These are phyloP conservation scores for Donacobius atricapilla DNA, from an alignment of 2,113 vertebrate genomes.

Conservation along the genomic window DNA sequence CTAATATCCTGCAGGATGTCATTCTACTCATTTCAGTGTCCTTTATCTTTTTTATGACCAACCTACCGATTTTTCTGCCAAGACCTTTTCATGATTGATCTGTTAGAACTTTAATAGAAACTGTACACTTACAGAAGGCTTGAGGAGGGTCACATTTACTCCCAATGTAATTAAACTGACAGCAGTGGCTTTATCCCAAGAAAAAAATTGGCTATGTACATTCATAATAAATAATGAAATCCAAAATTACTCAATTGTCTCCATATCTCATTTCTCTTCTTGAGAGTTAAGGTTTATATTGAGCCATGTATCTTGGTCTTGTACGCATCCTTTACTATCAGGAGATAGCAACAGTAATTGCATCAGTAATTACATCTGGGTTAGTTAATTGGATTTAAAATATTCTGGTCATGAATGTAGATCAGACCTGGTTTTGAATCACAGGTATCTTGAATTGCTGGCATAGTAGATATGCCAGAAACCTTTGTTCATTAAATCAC, in stretches of 20 bases:
- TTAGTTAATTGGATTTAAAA: slow-evolving; percentile 23
- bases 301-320: neutral
- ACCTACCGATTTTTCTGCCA: slow-evolving; percentile 43
- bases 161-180: slow-evolving; percentile 27
- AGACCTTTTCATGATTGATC: slow-evolving; percentile 52
- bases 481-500: slow-evolving; percentile 12
- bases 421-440: neutral
- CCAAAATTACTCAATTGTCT: neutral
- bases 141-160: neutral
- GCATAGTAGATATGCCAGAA: neutral
- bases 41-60: slow-evolving; percentile 57
- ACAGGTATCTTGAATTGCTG: neutral
- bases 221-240: slow-evolving; percentile 2
- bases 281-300: neutral
- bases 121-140: slow-evolving; percentile 5
- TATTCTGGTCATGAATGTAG: neutral
- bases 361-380: neutral
- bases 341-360: neutral
- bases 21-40: slow-evolving; percentile 15
- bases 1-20: neutral
- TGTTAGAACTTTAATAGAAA: slow-evolving; percentile 49
- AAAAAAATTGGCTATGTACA: neutral
- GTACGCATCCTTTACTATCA: neutral
- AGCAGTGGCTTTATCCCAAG: neutral
- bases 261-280: neutral